A percentile compares a stretch with the other conserved stretches of the same genome.
Conservation (phyloP, 1,140 invertebrate genomes). For the Glossosoma conforme region DNA sequence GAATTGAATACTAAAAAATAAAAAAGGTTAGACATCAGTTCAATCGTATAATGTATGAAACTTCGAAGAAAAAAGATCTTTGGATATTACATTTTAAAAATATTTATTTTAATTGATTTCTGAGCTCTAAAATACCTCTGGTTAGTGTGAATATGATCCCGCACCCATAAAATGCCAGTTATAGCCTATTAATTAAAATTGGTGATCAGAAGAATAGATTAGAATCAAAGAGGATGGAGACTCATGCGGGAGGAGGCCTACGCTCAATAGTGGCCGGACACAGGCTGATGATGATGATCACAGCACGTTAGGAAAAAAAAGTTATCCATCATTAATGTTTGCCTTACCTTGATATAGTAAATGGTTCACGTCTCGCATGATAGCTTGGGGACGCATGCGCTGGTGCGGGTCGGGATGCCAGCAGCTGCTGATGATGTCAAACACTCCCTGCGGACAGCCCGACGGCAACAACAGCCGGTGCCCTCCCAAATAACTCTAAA, state of each 20-base stretch:
- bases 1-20: conserved; percentile 54
- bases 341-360: conserved; percentile 63
- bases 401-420: conserved; percentile 73
- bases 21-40: too few relatives aligned
- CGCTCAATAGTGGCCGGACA: too few relatives aligned
- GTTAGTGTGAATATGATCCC: too few relatives aligned
- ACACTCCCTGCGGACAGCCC: conserved; percentile 76
- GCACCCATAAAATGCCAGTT: too few relatives aligned
- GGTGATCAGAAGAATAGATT: neutral
- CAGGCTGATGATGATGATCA: too few relatives aligned
- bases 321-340: neutral
- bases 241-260: too few relatives aligned
- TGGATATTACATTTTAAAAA: too few relatives aligned
- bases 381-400: conserved; percentile 71
- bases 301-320: neutral
- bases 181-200: too few relatives aligned
- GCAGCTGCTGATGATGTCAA: conserved; percentile 78
- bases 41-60: too few relatives aligned
- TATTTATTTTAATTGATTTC: too few relatives aligned
- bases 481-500: conserved; percentile 63
- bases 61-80: too few relatives aligned
- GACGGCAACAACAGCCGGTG: conserved; percentile 69
- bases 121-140: too few relatives aligned
- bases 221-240: neutral
- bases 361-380: conserved; percentile 79